phyloP scores from a whole-genome alignment of 2,113 vertebrate species.

The Dromaius novaehollandiae region DNA sequence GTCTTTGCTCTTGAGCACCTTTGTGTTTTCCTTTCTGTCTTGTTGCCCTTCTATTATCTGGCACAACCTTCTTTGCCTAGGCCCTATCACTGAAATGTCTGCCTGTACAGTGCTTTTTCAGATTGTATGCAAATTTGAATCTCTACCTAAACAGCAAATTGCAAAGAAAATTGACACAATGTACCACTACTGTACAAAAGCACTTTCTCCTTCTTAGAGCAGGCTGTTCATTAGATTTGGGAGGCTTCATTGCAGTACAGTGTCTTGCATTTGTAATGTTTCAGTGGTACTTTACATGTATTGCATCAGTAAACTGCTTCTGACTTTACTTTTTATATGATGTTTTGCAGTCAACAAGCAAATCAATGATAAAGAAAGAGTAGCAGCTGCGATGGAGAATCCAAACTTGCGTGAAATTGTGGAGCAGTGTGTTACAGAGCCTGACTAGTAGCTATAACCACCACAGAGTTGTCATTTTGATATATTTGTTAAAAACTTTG shows the following conservation, averaged over 20 bases:
- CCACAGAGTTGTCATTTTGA: neutral
- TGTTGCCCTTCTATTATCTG: neutral
- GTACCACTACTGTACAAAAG: neutral
- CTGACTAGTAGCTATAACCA: slow-evolving; percentile 75
- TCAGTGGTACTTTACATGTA: too few relatives aligned
- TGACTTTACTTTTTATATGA: neutral
- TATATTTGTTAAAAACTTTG: slow-evolving; percentile 57
- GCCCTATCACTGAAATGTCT: neutral
- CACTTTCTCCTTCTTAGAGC: neutral
- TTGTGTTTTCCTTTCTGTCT: fast-evolving
- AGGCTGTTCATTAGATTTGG: fast-evolving
- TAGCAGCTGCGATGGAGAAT: slow-evolving; percentile 98
- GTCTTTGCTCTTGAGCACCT: neutral
- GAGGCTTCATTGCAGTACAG: fast-evolving
- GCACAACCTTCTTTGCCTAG: neutral
- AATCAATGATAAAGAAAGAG: slow-evolving; percentile 98
- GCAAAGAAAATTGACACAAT: fast-evolving
- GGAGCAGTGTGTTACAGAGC: slow-evolving; percentile 93
- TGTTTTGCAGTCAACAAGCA: slow-evolving; percentile 94
- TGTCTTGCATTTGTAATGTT: fast-evolving
- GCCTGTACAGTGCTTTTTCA: neutral
- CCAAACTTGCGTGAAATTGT: slow-evolving; percentile 93
- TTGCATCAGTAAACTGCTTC: neutral
- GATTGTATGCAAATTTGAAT: neutral
- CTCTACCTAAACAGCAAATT: neutral